Conservation (phyloP, 1,140 invertebrate species). For the Carcinoscorpius rotundicauda region DNA sequence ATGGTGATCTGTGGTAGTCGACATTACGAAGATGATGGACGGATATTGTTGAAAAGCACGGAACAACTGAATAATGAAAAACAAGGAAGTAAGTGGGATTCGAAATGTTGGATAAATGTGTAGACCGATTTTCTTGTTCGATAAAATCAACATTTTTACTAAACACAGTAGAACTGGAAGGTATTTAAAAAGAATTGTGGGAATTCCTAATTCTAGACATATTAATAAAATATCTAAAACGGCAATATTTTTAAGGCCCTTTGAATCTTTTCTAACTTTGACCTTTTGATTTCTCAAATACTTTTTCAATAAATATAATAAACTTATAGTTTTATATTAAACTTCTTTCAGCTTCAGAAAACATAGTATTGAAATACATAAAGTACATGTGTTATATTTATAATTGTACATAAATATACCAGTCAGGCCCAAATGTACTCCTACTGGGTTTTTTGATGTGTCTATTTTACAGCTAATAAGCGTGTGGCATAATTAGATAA, state of each 20-base stretch:
- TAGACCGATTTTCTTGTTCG: background rate
- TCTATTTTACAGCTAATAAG: too few species aligned
- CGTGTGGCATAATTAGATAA: too few species aligned
- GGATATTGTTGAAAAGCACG: slow-evolving; percentile 16
- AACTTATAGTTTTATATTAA: too few species aligned
- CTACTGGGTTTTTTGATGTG: too few species aligned
- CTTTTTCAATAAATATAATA: too few species aligned
- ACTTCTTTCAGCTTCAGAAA: too few species aligned
- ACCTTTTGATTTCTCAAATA: background rate
- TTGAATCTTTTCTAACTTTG: background rate
- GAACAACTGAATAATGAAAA: slow-evolving; percentile 18
- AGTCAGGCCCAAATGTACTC: too few species aligned
- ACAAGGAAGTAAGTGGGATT: slow-evolving; percentile 17
- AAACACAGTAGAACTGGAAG: background rate
- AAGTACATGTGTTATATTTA: too few species aligned
- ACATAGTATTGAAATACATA: too few species aligned
- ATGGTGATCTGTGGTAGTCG: slow-evolving; percentile 21
- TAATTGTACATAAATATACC: too few species aligned
- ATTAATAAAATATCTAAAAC: background rate
- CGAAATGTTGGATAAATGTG: background rate
- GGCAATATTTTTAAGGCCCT: background rate
- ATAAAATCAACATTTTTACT: too few species aligned
- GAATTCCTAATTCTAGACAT: background rate
- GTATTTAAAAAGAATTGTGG: background rate
- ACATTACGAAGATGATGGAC: slow-evolving; percentile 11